These are phyloP conservation scores for Pseudopodoces humilis DNA, from an alignment of 2,113 vertebrate species.

Conservation along the genomic window DNA sequence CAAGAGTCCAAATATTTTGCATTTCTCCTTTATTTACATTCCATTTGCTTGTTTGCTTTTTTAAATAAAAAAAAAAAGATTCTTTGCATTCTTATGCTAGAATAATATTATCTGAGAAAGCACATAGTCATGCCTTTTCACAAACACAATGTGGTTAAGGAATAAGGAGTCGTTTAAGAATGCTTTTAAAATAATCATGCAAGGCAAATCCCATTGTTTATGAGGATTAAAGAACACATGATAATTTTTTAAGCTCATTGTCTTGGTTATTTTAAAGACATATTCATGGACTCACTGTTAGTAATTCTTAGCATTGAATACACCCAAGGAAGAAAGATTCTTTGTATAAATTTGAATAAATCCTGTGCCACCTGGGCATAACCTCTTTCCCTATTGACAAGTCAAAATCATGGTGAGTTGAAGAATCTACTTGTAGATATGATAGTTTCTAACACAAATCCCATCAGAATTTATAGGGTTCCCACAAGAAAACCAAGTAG, in stretches of 20 bases:
- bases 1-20: constrained; percentile 39
- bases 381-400: neutral
- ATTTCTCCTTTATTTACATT: constrained; percentile 35
- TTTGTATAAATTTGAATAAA: neutral
- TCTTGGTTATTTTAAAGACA: neutral
- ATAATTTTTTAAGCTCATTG: neutral
- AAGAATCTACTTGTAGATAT: neutral
- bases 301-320: neutral
- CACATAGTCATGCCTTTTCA: neutral
- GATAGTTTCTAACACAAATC: neutral
- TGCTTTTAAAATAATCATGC: constrained; percentile 9
- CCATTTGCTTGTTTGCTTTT: neutral
- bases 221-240: neutral
- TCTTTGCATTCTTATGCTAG: neutral
- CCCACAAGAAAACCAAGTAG: neutral
- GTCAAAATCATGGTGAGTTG: neutral
- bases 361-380: neutral
- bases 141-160: neutral
- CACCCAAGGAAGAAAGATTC: neutral
- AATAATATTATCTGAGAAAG: constrained; percentile 34
- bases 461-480: neutral
- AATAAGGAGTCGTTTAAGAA: constrained; percentile 20
- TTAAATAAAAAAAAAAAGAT: neutral
- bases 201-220: constrained; percentile 26
- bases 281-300: neutral